Percentiles rank a stretch among this genome's conserved stretches.
Conservation (phyloP, 2,888 invertebrate species). For the Sesia apiformis region DNA sequence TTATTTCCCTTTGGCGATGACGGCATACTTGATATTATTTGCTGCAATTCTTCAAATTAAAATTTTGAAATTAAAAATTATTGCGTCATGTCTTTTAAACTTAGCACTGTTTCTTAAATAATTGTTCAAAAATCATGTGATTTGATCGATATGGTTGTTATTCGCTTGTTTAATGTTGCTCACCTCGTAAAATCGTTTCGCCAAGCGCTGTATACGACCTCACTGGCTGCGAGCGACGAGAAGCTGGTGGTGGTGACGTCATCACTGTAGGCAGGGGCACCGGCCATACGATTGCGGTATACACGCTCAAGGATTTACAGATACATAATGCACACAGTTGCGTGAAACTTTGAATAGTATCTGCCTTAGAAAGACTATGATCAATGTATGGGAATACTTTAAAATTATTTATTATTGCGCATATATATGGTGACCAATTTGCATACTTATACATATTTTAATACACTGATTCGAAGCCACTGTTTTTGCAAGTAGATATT, state of each 20-base stretch:
- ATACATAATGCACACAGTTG: constrained; percentile 59
- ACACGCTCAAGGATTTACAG: constrained; percentile 45
- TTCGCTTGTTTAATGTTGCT: constrained; percentile 17
- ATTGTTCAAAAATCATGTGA: too few relatives aligned
- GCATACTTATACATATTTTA: too few relatives aligned
- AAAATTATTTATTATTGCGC: not conserved
- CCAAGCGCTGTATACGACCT: constrained; percentile 57
- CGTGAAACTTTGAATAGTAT: constrained; percentile 11
- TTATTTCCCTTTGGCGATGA: too few relatives aligned
- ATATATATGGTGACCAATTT: too few relatives aligned
- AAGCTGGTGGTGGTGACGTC: constrained; percentile 62
- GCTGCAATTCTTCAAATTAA: too few relatives aligned
- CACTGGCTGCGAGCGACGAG: constrained; percentile 53
- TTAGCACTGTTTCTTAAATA: too few relatives aligned
- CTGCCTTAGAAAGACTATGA: not conserved
- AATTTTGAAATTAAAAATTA: too few relatives aligned
- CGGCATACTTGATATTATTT: too few relatives aligned
- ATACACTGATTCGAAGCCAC: too few relatives aligned
- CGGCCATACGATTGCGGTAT: constrained; percentile 47
- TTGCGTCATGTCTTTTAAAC: too few relatives aligned
- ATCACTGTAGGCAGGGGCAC: constrained; percentile 56
- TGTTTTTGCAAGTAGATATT: too few relatives aligned
- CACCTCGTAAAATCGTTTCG: constrained; percentile 62
- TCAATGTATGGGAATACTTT: not conserved
- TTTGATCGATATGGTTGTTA: too few relatives aligned